phyloP scores from a whole-genome alignment of 2,113 vertebrate species.

The Pithys albifrons region DNA sequence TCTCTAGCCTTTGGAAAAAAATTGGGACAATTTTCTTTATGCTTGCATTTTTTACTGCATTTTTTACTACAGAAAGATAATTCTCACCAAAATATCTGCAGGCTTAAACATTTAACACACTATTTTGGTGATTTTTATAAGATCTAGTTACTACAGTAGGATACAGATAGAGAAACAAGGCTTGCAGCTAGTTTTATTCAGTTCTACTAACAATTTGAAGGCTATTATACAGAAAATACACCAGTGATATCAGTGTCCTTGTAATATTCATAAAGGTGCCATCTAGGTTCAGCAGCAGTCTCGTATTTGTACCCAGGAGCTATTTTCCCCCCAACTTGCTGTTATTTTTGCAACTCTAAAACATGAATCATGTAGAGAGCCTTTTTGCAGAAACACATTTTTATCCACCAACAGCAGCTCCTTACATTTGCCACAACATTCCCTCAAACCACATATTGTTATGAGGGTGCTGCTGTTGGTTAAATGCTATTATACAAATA shows the following conservation, averaged over 20 bases:
- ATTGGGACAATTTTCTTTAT: background rate
- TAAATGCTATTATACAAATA: constrained; percentile 56
- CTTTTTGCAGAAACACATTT: background rate
- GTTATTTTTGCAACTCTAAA: constrained; percentile 16
- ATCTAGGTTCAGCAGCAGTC: background rate
- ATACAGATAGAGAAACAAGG: background rate
- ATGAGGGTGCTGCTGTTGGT: constrained; percentile 6
- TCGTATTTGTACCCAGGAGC: constrained; percentile 11
- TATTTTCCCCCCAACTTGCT: background rate
- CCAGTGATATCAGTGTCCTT: background rate
- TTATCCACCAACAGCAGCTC: background rate
- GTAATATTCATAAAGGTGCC: constrained; percentile 16
- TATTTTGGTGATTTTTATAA: background rate
- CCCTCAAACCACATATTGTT: constrained; percentile 34
- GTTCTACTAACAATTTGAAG: background rate
- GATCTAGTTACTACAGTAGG: background rate
- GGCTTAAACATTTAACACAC: background rate
- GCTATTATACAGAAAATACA: background rate
- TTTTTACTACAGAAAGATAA: background rate
- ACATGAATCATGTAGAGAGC: background rate
- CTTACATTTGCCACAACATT: constrained; percentile 25
- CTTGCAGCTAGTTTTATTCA: background rate
- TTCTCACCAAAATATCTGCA: background rate
- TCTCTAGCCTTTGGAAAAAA: background rate
- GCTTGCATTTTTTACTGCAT: background rate